Evolutionary conservation across 92 coral and sea anemone species (phyloP).

Genomic region (Porites divaricata): DNA sequence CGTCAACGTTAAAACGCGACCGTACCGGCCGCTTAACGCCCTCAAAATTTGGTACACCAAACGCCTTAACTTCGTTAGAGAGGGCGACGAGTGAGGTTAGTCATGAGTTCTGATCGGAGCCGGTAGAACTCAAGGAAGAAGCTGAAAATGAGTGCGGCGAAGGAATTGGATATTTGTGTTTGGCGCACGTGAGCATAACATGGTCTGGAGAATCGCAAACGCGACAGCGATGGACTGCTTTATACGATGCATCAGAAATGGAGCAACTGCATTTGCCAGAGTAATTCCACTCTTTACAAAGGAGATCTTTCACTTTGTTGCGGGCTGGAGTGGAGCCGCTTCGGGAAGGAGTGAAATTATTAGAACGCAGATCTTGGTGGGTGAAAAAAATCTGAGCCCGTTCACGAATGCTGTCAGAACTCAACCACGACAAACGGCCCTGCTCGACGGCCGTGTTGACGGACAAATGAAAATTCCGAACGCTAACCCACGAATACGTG

Average conservation of each 20-base stretch:
- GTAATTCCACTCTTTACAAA: background rate
- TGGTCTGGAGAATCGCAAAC: slow-evolving; percentile 48
- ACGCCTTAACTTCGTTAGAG: slow-evolving; percentile 12
- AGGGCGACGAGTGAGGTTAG: slow-evolving; percentile 3
- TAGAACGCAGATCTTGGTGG: no score
- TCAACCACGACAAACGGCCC: background rate
- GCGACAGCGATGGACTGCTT: slow-evolving; percentile 27
- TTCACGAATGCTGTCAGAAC: no score
- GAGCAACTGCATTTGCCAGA: background rate
- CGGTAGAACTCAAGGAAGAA: background rate
- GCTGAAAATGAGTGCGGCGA: background rate
- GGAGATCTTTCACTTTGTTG: no score
- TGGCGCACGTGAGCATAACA: slow-evolving; percentile 38
- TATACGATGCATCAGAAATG: slow-evolving; percentile 29
- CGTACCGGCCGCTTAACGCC: slow-evolving; percentile 20
- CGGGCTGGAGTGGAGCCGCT: background rate
- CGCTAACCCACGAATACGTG: background rate
- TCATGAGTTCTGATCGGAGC: background rate
- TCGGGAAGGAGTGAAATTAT: background rate
- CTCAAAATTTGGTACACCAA: slow-evolving; percentile 19
- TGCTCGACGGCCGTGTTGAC: background rate
- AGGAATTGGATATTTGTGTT: slow-evolving; percentile 41
- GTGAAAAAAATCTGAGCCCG: no score
- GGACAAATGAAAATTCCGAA: slow-evolving; percentile 33
- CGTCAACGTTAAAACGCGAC: slow-evolving; percentile 16